Conservation (phyloP, 1,140 invertebrate genomes). For the Euura lappo region DNA sequence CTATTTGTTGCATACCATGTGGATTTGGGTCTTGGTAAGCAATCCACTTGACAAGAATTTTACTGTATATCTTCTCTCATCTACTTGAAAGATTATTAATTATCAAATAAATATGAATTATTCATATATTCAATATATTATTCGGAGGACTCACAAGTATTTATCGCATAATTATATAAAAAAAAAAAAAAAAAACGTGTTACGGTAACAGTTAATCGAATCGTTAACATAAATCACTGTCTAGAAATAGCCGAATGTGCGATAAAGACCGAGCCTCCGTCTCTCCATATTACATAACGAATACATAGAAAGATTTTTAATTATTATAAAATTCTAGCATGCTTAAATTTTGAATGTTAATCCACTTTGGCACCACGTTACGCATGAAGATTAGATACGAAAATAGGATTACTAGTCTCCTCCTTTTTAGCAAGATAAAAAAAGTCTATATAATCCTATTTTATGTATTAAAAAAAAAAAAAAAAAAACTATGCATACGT, state of each 20-base stretch:
- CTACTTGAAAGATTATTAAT: constrained; percentile 37
- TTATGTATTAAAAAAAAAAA: too few species aligned
- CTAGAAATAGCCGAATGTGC: too few species aligned
- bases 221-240: too few species aligned
- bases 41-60: constrained; percentile 54
- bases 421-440: neutral
- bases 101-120: constrained; percentile 31
- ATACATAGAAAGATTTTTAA: too few species aligned
- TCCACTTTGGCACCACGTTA: constrained; percentile 41
- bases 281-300: too few species aligned
- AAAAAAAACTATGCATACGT: too few species aligned
- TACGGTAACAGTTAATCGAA: too few species aligned
- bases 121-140: constrained; percentile 24
- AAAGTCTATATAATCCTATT: too few species aligned
- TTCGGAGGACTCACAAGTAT: constrained; percentile 14
- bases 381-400: constrained; percentile 47
- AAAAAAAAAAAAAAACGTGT: too few species aligned
- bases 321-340: too few species aligned
- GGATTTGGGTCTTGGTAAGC: constrained; percentile 63
- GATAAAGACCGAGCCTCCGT: too few species aligned
- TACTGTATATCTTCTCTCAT: constrained; percentile 34
- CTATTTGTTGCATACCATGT: constrained; percentile 63
- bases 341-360: constrained; percentile 36
- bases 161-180: constrained; percentile 8
- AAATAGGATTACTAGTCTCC: constrained; percentile 9